Evolutionary conservation across 2,888 invertebrate genomes (phyloP), one percentile per base, ranked within the genome.

Genomic region (Dasysyrphus tricinctus): DNA sequence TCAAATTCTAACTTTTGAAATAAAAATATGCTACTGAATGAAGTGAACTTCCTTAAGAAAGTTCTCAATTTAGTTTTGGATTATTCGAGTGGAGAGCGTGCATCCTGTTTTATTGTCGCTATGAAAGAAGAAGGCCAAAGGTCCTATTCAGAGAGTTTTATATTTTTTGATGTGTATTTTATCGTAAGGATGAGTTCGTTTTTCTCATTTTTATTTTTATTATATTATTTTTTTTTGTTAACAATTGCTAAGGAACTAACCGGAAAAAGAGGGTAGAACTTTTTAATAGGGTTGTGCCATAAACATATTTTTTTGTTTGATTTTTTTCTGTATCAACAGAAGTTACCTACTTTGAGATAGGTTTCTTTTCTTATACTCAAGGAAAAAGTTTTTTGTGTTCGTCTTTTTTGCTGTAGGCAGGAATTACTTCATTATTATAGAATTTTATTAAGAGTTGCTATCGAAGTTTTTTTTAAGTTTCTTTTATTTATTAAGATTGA

Each of bases 91-190:
- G 75, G 73, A 79, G 82, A 75, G 82, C 59, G 29, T 86, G 82
- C 75, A 86, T 82, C 82, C 82, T 82, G 78, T 59, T 81, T 69
- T 82, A 78, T 86, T 78, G 81, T 74, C 61, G 12, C 12, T 14
- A 61, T 39, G 47, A 39, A 51, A 3, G 49, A 32, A 32, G 54
- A 11, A 65, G n/a, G 44, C 78, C 54, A 37, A 59, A 42, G 56
- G n/a, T 67, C 67, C 54, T 37, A 14, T 61, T 42, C 61, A 73
- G 47, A 29, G 32, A 16, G 32, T 32, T 6, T 32, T 79, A 75
- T 44, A 74, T 63, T 74, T 59, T 49, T 59, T 54, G 51, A 39
- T 51, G 47, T 67, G 67, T 81, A 69, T 81, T 80, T 85, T 73
- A 80, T 85, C 80, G 73, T 39, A 67, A 32, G 75, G 59, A 79